phyloP scores from a whole-genome alignment of 2,113 vertebrate genomes.

The Rhea pennata region DNA sequence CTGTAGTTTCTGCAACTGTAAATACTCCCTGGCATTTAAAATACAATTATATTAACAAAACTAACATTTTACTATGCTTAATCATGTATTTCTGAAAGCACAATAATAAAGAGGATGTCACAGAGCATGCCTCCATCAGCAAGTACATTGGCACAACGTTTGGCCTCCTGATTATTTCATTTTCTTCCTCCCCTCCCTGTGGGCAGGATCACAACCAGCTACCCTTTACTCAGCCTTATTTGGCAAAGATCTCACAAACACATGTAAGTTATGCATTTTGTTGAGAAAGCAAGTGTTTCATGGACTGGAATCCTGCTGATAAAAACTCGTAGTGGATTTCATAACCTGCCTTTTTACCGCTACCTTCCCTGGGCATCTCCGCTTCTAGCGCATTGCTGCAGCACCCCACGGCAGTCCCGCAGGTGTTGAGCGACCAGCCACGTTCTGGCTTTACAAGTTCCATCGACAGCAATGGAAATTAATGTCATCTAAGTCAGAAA shows the following conservation, averaged over 20 bases:
- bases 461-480: not conserved
- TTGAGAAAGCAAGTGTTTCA: not conserved
- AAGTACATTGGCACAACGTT: not conserved
- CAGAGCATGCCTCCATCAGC: not conserved
- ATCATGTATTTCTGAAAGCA: not conserved
- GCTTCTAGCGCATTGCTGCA: not conserved
- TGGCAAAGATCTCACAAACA: not conserved
- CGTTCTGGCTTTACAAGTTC: not conserved
- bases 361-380: not conserved
- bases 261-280: not conserved
- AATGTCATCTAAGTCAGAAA: not conserved
- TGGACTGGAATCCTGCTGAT: not conserved
- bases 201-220: not conserved
- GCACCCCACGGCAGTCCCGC: not conserved
- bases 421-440: not conserved
- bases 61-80: not conserved
- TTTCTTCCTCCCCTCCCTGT: not conserved
- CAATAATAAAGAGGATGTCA: not conserved
- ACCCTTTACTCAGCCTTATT: not conserved
- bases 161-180: not conserved
- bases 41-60: not conserved
- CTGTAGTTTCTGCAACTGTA: not conserved
- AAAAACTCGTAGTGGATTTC: not conserved
- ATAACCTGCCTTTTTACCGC: not conserved
- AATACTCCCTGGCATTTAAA: not conserved